These are phyloP conservation scores for Octomys mimax DNA, from an alignment of 2,797 vertebrate genomes.

Conservation along the genomic window DNA sequence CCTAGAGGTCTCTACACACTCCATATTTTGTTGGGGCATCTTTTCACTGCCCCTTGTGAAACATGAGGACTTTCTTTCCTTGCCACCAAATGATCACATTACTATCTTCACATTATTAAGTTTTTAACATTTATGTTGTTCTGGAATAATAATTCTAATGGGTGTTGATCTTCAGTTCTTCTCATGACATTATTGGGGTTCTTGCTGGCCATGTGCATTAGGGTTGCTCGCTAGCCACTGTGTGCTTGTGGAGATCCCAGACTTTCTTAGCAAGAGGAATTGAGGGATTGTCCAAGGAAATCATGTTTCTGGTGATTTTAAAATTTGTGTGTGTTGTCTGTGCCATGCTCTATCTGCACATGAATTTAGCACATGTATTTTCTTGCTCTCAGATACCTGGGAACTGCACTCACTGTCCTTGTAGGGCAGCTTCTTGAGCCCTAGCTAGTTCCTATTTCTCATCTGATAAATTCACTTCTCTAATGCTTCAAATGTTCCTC, in stretches of 20 bases:
- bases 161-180: background rate
- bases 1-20: background rate
- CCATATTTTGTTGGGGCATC: background rate
- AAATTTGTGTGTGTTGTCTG: background rate
- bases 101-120: no score
- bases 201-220: background rate
- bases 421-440: background rate
- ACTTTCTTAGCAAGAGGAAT: background rate
- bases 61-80: background rate
- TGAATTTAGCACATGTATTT: background rate
- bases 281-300: background rate
- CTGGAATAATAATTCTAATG: background rate
- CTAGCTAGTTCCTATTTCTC: background rate
- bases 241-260: no score
- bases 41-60: background rate
- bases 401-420: background rate
- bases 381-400: background rate
- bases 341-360: background rate
- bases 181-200: background rate
- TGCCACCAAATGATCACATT: background rate
- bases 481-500: background rate
- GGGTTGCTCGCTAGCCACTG: no score
- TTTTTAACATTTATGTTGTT: background rate
- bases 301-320: background rate
- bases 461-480: background rate